Evolutionary conservation across 2,113 vertebrate species (phyloP).

Genomic region (Lynx canadensis): DNA sequence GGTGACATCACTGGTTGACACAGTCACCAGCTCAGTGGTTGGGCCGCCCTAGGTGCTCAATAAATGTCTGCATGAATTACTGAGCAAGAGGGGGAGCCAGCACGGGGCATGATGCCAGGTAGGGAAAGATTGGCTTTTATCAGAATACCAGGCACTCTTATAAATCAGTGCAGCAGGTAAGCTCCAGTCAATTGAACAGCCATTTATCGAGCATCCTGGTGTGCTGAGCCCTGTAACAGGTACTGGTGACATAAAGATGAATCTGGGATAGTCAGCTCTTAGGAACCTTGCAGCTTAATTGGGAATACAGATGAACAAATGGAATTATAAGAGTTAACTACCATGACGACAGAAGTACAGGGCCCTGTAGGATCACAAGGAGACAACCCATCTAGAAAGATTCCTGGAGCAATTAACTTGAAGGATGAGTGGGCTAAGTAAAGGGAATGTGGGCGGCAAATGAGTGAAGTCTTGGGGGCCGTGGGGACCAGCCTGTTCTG

Average conservation of each 20-base stretch:
- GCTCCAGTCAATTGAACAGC: neutral
- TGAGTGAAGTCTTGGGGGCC: neutral
- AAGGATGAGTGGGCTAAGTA: neutral
- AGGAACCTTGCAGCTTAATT: neutral
- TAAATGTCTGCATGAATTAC: neutral
- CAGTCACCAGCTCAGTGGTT: neutral
- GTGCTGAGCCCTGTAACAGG: neutral
- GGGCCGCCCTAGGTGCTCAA: neutral
- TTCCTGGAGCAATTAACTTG: neutral
- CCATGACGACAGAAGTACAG: neutral
- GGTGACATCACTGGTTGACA: neutral
- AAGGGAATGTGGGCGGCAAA: neutral
- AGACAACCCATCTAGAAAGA: neutral
- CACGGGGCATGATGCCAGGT: neutral
- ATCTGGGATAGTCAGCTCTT: neutral
- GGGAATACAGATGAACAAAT: neutral
- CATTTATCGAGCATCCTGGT: neutral
- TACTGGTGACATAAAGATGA: neutral
- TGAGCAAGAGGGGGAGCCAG: neutral
- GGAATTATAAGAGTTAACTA: neutral
- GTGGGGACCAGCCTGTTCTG: neutral
- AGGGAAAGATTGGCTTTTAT: neutral
- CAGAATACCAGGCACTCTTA: neutral
- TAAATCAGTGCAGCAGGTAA: neutral
- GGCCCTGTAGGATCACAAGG: neutral